Conservation (phyloP, 2,797 vertebrate genomes). For the Sebastes reedi region DNA sequence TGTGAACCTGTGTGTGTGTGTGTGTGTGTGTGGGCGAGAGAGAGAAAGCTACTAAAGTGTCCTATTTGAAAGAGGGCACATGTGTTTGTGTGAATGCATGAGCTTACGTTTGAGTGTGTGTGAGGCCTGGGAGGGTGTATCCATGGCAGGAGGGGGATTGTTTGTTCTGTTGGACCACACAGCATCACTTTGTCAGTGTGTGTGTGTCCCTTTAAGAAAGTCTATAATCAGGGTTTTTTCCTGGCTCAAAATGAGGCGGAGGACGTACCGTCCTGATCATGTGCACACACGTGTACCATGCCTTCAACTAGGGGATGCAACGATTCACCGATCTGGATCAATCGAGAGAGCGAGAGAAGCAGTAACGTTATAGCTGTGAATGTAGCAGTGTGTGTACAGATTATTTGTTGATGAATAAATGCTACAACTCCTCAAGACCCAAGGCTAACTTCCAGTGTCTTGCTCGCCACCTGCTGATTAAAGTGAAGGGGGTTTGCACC, state of each 20-base stretch:
- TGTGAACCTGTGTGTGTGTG: not conserved
- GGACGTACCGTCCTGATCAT: not conserved
- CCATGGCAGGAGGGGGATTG: slow-evolving; percentile 29
- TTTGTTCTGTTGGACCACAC: slow-evolving; percentile 72
- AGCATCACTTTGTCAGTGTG: slow-evolving; percentile 37
- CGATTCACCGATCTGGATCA: too few relatives aligned
- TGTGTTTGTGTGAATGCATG: not conserved
- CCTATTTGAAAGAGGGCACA: slow-evolving; percentile 6
- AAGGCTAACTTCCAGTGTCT: too few relatives aligned
- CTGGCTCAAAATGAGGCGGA: not conserved
- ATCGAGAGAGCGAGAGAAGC: too few relatives aligned
- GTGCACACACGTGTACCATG: not conserved
- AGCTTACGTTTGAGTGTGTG: not conserved
- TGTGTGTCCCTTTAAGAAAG: not conserved
- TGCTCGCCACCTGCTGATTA: too few relatives aligned
- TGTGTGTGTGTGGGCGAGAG: not conserved
- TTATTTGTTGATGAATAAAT: too few relatives aligned
- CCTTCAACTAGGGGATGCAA: too few relatives aligned
- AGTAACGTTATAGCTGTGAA: too few relatives aligned
- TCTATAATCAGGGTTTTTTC: not conserved
- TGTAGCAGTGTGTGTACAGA: too few relatives aligned
- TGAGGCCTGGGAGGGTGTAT: slow-evolving; percentile 29
- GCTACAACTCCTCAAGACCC: too few relatives aligned
- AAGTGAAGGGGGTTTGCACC: too few relatives aligned
- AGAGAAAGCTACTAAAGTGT: not conserved